Conservation (phyloP, 1,140 invertebrate species). For the Lepidurus packardi region DNA sequence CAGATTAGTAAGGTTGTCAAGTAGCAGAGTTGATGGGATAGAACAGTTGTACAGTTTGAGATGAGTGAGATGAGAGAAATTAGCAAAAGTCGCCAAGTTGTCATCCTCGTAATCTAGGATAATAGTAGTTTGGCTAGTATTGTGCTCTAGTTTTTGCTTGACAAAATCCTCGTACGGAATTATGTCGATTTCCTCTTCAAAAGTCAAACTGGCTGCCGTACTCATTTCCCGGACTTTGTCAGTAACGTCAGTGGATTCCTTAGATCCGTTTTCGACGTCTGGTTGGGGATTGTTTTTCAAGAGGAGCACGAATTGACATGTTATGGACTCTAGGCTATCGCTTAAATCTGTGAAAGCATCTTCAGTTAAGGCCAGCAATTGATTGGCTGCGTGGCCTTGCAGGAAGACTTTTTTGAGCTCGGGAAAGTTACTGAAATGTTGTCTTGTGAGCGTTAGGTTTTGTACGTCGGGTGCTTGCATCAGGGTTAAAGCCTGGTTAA, state of each 20-base stretch:
- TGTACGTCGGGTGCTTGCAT: constrained; percentile 49
- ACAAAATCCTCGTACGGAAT: constrained; percentile 15
- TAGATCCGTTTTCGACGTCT: neutral
- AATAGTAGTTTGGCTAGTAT: neutral
- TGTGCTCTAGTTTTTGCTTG: neutral
- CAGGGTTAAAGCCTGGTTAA: constrained; percentile 48
- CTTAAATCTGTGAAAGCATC: neutral
- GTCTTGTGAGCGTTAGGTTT: constrained; percentile 46
- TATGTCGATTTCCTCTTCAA: neutral
- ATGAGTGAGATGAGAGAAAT: neutral
- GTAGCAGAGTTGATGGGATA: neutral
- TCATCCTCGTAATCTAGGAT: neutral
- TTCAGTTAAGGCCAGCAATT: neutral
- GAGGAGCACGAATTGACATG: neutral
- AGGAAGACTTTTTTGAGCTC: constrained; percentile 42
- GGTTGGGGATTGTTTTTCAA: neutral
- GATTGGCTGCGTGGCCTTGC: neutral
- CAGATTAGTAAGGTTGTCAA: neutral
- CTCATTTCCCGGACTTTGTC: neutral
- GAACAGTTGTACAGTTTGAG: neutral
- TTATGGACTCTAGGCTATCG: neutral
- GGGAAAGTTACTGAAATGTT: constrained; percentile 50
- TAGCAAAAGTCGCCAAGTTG: neutral
- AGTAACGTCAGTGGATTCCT: neutral
- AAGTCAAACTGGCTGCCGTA: neutral